Conservation (phyloP, 2,797 vertebrate species). For the Channa striata region DNA sequence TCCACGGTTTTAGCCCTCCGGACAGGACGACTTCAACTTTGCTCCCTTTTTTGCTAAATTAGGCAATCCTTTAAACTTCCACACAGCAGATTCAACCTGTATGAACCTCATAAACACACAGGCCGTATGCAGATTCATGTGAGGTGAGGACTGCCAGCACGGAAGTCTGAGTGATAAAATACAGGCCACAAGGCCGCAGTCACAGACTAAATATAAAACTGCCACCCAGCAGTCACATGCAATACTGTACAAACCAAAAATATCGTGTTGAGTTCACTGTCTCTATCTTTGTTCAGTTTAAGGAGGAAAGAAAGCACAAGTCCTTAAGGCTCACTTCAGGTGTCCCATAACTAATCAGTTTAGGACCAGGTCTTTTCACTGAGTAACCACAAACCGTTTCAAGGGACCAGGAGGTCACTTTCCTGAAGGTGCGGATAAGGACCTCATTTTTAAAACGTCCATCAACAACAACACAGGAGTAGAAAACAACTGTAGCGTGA, state of each 20-base stretch:
- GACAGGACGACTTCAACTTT: constrained; percentile 43
- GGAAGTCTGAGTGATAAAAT: constrained; percentile 64
- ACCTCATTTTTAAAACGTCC: background rate
- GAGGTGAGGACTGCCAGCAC: constrained; percentile 28
- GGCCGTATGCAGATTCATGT: constrained; percentile 43
- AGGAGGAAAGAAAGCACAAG: too few species aligned
- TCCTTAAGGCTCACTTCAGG: too few species aligned
- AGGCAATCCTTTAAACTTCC: constrained; percentile 16
- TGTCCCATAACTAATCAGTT: too few species aligned
- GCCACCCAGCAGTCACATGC: constrained; percentile 42
- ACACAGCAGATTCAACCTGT: constrained; percentile 20
- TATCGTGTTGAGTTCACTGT: background rate
- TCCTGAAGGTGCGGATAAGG: too few species aligned
- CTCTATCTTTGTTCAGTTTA: background rate
- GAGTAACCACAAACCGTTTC: too few species aligned
- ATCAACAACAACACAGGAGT: background rate
- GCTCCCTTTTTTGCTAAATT: constrained; percentile 59
- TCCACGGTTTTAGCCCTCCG: constrained; percentile 40
- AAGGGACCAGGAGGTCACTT: too few species aligned
- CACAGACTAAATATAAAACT: constrained; percentile 53
- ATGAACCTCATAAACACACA: constrained; percentile 28
- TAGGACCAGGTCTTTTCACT: too few species aligned
- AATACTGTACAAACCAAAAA: constrained; percentile 33
- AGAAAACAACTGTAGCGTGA: too few species aligned
- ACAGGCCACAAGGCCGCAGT: constrained; percentile 39